phyloP scores from a whole-genome alignment of 2,797 vertebrate species.

The Halcyon chelicuti region DNA sequence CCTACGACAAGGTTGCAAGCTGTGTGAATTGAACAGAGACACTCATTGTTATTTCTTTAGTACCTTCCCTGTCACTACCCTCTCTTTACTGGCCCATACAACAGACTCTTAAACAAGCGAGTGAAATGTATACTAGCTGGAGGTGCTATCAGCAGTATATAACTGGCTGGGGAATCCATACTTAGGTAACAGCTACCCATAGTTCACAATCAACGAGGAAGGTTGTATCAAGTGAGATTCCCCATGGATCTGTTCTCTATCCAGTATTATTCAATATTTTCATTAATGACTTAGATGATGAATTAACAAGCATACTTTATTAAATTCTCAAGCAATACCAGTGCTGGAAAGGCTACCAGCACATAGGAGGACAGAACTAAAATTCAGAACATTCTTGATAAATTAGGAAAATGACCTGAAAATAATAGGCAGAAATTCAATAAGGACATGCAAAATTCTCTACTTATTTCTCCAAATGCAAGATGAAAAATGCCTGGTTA shows the following conservation, averaged over 20 bases:
- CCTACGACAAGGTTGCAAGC: neutral
- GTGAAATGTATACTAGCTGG: neutral
- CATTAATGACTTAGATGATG: slow-evolving; percentile 31
- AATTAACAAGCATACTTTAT: slow-evolving; percentile 12
- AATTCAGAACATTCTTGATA: slow-evolving; percentile 9
- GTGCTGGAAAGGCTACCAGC: neutral
- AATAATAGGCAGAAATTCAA: slow-evolving; percentile 24
- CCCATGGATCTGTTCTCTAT: neutral
- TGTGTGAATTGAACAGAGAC: neutral
- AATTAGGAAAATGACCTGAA: slow-evolving; percentile 12
- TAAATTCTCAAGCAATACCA: slow-evolving; percentile 14
- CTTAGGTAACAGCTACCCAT: neutral
- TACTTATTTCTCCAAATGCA: slow-evolving; percentile 13
- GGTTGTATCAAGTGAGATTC: neutral
- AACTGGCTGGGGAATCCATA: neutral
- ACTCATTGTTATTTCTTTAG: neutral
- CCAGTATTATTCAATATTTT: slow-evolving; percentile 34
- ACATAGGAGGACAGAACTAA: neutral
- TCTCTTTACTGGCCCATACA: neutral
- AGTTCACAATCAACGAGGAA: neutral
- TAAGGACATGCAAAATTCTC: neutral
- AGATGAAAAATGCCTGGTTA: neutral
- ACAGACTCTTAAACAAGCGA: neutral
- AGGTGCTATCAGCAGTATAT: neutral
- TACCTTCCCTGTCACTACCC: neutral